Evolutionary conservation across 2,888 invertebrate genomes (phyloP).

Genomic region (Theretra japonica): DNA sequence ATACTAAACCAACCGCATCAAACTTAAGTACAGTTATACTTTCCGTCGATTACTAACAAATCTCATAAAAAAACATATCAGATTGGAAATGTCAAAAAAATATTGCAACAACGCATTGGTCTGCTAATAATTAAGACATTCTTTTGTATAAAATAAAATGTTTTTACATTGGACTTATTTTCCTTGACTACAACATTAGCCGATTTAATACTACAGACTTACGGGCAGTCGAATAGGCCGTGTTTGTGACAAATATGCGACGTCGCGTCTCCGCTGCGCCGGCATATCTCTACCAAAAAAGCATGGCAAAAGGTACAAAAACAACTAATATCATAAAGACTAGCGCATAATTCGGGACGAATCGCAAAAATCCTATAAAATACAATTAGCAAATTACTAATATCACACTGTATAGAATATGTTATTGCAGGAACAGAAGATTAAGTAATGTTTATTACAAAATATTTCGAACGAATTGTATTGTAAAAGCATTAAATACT

Average conservation of each 20-base stretch:
- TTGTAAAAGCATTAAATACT: background rate
- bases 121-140: background rate
- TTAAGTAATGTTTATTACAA: background rate
- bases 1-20: background rate
- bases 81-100: background rate
- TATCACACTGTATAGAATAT: conserved; percentile 12
- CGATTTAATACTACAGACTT: conserved; percentile 10
- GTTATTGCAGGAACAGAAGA: background rate
- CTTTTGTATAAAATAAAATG: conserved; percentile 7
- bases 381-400: conserved; percentile 15
- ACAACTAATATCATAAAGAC: conserved; percentile 26
- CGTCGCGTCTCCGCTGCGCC: conserved; percentile 15
- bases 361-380: conserved; percentile 9
- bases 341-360: conserved; percentile 21
- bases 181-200: conserved; percentile 8
- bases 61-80: background rate
- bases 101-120: background rate
- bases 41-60: background rate
- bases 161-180: background rate
- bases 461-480: conserved; percentile 7
- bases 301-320: conserved; percentile 24
- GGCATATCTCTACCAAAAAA: conserved; percentile 16
- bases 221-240: conserved; percentile 34
- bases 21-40: background rate
- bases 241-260: conserved; percentile 41